A percentile compares a stretch with the other conserved stretches of the same genome.
Evolutionary conservation across 2,113 vertebrate species (phyloP).

Genomic region (Forbesichthys papilliferus): DNA sequence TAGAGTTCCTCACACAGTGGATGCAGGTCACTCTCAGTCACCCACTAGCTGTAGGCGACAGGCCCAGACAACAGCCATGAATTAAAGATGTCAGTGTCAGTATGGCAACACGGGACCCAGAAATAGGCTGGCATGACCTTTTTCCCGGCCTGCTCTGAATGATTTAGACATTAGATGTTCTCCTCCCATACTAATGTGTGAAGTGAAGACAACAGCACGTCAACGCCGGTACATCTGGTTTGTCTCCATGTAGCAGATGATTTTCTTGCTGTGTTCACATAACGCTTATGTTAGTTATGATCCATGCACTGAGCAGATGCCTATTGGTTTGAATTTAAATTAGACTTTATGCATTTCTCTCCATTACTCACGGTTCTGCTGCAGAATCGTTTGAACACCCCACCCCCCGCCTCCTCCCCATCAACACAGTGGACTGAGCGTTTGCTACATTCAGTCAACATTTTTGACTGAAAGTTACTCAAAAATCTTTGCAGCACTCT

Average conservation of each 20-base stretch:
- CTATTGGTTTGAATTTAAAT: conserved; percentile 39
- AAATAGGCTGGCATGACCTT: conserved; percentile 61
- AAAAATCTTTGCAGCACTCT: too few species aligned
- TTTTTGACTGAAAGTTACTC: too few species aligned
- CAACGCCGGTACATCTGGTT: background rate
- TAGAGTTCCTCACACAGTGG: conserved; percentile 33
- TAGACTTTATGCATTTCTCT: conserved; percentile 40
- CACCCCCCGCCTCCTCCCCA: conserved; percentile 20
- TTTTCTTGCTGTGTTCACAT: conserved; percentile 43
- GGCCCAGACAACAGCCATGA: conserved; percentile 57
- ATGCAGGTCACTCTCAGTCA: conserved; percentile 55
- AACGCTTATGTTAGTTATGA: conserved; percentile 39
- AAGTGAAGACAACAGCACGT: conserved; percentile 41
- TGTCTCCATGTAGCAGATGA: background rate
- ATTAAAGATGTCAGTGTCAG: conserved; percentile 68
- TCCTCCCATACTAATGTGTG: conserved; percentile 45
- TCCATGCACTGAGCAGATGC: conserved; percentile 29
- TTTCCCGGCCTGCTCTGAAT: conserved; percentile 51
- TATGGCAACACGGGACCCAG: conserved; percentile 48
- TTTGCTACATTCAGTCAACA: too few species aligned
- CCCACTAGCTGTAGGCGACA: conserved; percentile 57
- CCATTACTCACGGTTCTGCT: conserved; percentile 19
- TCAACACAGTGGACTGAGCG: background rate
- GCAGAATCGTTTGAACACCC: conserved; percentile 41
- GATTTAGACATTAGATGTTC: conserved; percentile 66